Base-by-base conservation (phyloP, 1,140 invertebrate genomes). In the Anoplolepis gracilipes region DNA sequence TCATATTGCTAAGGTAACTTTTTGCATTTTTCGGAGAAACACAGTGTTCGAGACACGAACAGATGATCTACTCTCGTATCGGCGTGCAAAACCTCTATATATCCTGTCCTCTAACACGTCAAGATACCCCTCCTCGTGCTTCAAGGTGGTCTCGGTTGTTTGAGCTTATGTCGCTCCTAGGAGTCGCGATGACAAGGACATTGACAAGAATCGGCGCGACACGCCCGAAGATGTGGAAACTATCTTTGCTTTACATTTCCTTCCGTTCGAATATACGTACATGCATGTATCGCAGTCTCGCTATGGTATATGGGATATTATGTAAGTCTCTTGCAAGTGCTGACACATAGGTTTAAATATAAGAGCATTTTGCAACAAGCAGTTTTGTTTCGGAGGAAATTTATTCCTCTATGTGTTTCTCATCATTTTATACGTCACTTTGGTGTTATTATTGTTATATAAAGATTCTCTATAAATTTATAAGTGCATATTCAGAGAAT, bases 181-280 rank as follows among this genome's bases (percentile, higher is more conserved):
- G 36, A 76, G 79, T 61, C 46, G 77, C 69, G 88, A 84, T 90
- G 88, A 89, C 88, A 90, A 90, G 88, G 88, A 55, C 88, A 42
- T 36, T 28, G 70, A 82, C 72, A 84, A 87, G 85, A 81, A 87
- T 53, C 76, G 33, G 39, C 28, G 36, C 55, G 85, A 86, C 78
- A 82, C 85, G 33, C 85, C 84, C 77, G 65, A 61, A 62, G 33
- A 42, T 75, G 59, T 84, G 42, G 73, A 84, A 84, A 84, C 59
- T 76, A 61, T 84, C 42, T 62, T 25, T 42, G 55, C 42, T 76
- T 76, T 53, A 77, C 69, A 64, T 84, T 76, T 84, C 55, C 73
- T 77, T 64, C 59, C 22, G 55, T 61, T 64, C 55, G 46, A 64
- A 39, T 62, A 53, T 25, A 59, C 22, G 72, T 25, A 33, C 19